phyloP scores from a whole-genome alignment of 2,888 invertebrate genomes.

The Odontothrips loti region DNA sequence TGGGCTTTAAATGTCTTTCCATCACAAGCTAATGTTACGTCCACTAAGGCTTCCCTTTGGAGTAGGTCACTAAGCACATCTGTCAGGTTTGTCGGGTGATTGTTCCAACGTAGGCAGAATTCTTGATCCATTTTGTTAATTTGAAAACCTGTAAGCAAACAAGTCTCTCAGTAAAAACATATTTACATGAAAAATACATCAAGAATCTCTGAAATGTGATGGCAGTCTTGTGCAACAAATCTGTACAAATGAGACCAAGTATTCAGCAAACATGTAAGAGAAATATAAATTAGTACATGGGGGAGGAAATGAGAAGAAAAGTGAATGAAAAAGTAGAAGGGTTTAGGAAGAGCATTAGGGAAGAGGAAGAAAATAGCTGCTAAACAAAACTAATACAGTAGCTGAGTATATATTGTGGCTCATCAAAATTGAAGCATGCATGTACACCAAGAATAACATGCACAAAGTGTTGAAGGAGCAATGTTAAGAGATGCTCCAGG shows the following conservation, averaged over 20 bases:
- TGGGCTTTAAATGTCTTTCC: conserved; percentile 71
- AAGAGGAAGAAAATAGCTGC: background rate
- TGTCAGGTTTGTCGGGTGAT: conserved; percentile 86
- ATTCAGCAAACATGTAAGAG: too few relatives aligned
- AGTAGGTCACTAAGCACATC: conserved; percentile 83
- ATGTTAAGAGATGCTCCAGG: too few relatives aligned
- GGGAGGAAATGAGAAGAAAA: too few relatives aligned
- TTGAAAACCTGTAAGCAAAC: conserved; percentile 29
- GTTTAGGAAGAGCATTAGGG: too few relatives aligned
- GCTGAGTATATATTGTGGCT: background rate
- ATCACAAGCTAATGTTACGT: conserved; percentile 89
- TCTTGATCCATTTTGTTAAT: conserved; percentile 56
- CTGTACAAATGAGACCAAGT: too few relatives aligned
- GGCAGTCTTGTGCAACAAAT: too few relatives aligned
- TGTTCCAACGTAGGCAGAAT: conserved; percentile 93
- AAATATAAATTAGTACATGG: too few relatives aligned
- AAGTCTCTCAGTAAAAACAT: background rate
- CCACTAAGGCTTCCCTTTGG: conserved; percentile 84
- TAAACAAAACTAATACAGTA: background rate
- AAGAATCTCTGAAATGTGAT: too few relatives aligned
- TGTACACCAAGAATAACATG: background rate
- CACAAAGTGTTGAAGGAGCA: too few relatives aligned
- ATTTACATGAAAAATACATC: background rate
- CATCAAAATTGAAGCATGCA: background rate
- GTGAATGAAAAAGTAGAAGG: too few relatives aligned